Base-by-base conservation (phyloP, 2,113 vertebrate genomes). In the Cyprinodon brontotheroides region DNA sequence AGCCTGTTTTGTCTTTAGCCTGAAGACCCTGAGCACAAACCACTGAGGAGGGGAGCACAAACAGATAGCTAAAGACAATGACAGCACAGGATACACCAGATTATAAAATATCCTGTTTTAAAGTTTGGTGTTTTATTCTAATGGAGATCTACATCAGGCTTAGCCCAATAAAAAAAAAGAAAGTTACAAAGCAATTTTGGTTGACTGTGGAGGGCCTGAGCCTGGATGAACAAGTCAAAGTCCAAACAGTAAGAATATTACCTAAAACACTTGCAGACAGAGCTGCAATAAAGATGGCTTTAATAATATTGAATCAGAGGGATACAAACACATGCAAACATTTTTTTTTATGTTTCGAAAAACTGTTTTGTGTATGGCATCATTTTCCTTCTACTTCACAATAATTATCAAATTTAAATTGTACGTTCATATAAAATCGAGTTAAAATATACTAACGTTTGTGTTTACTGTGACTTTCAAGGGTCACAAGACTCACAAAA, bases 1-100 rank as follows among this genome's bases (percentile, higher is more conserved):
- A 98, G 41, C 97, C 97, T 0, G 98, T 99, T 93, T 99, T 99
- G 88, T 99, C 98, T 92, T 99, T 99, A 17, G 98, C 98, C 92
- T 99, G 98, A 65, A 99, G 92, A 60, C 98, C 98, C 91, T 98
- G 98, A 75, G 98, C 97, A 89, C 97, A 99, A 9, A 93, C 95
- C 78, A 99, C 98, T 99, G 85, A 41, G 72, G 64, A 41, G 40
- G 65, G 68, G 60, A 53, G 0, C 59, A 70, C 13, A 83, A 4
- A 67, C 13, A 50, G 3, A 61, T 6, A 65, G 6, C 65, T 36
- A 50, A 69, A 72, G 12, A 64, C 69, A 67, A 12, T 75, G 62
- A 64, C 50, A n/a, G 50, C 8, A 57, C 20, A 57, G 50, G 20
- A 57, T 57, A 57, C 2, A 9, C n/a, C 20, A 20, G 3, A 57